A percentile compares a stretch with the other conserved stretches of the same genome.
These are phyloP conservation scores for Diprion similis DNA, from an alignment of 1,140 invertebrate genomes.

Conservation along the genomic window DNA sequence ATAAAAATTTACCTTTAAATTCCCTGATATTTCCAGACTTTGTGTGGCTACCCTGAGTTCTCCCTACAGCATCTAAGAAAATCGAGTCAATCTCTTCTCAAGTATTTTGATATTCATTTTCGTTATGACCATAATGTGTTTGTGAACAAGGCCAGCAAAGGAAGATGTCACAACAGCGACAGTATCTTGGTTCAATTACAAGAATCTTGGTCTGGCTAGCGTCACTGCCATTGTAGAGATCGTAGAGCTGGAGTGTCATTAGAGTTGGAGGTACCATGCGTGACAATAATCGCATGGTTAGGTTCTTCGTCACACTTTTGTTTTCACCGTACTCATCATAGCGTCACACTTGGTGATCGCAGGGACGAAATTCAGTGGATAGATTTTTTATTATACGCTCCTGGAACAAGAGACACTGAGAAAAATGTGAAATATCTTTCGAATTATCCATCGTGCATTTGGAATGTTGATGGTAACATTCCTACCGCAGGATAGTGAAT, in stretches of 20 bases:
- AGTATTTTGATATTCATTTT: too few relatives aligned
- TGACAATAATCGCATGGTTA: constrained; percentile 28
- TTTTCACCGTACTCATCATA: constrained; percentile 44
- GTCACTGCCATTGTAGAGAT: not conserved
- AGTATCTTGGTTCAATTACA: not conserved
- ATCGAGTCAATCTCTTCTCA: too few relatives aligned
- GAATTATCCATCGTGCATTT: too few relatives aligned
- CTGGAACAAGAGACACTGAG: not conserved
- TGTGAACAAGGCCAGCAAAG: not conserved
- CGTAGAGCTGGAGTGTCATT: not conserved
- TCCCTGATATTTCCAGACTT: too few relatives aligned
- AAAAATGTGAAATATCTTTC: not conserved
- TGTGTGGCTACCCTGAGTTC: too few relatives aligned
- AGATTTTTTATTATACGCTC: too few relatives aligned
- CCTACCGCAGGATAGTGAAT: too few relatives aligned
- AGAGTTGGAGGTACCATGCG: constrained; percentile 17
- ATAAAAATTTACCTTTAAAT: too few relatives aligned
- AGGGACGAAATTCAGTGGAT: constrained; percentile 32
- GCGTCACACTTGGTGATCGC: constrained; percentile 41
- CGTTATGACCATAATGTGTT: not conserved
- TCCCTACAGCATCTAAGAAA: too few relatives aligned
- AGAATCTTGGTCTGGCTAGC: not conserved
- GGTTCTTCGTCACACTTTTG: constrained; percentile 44
- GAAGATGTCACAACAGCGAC: not conserved
- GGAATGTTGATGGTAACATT: too few relatives aligned